Conservation (phyloP, 2,888 invertebrate genomes). For the Sphaerophoria taeniata region DNA sequence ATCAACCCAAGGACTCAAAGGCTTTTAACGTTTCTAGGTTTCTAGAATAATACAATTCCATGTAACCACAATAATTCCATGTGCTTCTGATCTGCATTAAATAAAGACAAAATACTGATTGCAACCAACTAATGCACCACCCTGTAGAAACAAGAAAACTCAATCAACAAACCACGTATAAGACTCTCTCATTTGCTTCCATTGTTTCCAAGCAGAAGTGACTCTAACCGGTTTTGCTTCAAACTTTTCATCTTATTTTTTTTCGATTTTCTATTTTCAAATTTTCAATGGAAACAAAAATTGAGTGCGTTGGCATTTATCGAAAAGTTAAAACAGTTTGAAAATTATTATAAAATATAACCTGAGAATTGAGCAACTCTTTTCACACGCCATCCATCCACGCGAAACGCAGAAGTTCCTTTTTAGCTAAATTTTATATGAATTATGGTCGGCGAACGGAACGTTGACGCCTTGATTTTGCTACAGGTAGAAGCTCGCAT, state of each 20-base stretch:
- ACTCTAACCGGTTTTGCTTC: conserved; percentile 45
- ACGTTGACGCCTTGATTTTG: background rate
- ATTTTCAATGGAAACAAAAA: conserved; percentile 36
- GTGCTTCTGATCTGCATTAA: too few relatives aligned
- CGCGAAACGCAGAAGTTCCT: background rate
- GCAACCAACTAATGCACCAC: background rate
- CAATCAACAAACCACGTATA: conserved; percentile 17
- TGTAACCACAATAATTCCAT: too few relatives aligned
- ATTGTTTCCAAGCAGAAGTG: conserved; percentile 23
- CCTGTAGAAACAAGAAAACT: conserved; percentile 27
- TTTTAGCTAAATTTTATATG: background rate
- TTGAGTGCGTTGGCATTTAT: conserved; percentile 39
- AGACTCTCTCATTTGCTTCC: conserved; percentile 17
- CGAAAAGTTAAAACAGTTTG: conserved; percentile 26
- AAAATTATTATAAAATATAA: background rate
- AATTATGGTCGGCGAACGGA: background rate
- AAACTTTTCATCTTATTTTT: conserved; percentile 57
- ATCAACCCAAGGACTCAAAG: too few relatives aligned
- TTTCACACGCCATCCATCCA: background rate
- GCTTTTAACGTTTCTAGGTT: too few relatives aligned
- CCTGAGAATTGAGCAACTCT: background rate
- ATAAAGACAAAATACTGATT: background rate
- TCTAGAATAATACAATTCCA: too few relatives aligned
- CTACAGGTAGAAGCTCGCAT: background rate
- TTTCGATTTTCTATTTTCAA: conserved; percentile 42